Conservation (phyloP, 2,113 vertebrate species). For the Syrmaticus mikado region DNA sequence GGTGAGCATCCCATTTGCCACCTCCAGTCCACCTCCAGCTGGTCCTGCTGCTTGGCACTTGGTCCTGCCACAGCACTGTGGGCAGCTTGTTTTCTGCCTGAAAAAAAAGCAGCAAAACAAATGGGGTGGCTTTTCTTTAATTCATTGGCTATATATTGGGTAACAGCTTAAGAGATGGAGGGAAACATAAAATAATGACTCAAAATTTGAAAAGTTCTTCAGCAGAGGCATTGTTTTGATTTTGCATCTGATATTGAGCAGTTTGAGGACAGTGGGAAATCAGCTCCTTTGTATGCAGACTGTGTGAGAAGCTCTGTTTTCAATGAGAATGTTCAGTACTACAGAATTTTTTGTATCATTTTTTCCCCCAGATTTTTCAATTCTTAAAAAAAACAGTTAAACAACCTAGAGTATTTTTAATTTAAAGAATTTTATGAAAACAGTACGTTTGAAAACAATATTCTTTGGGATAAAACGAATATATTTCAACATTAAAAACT, state of each 20-base stretch:
- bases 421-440: neutral
- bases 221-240: neutral
- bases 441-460: neutral
- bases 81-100: neutral
- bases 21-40: accelerated
- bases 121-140: neutral
- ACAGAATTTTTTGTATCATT: neutral
- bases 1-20: neutral
- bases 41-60: neutral
- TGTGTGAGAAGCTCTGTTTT: accelerated
- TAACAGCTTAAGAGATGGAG: neutral
- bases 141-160: neutral
- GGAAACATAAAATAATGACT: neutral
- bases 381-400: neutral
- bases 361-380: neutral
- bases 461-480: neutral
- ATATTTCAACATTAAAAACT: neutral
- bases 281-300: accelerated
- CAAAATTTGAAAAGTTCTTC: neutral
- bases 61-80: accelerated
- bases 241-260: neutral
- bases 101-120: neutral
- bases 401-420: neutral
- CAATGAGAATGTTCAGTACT: neutral
- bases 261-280: neutral